These are phyloP conservation scores for Chrysodeixis includens DNA, from an alignment of 2,888 invertebrate species.

Conservation along the genomic window DNA sequence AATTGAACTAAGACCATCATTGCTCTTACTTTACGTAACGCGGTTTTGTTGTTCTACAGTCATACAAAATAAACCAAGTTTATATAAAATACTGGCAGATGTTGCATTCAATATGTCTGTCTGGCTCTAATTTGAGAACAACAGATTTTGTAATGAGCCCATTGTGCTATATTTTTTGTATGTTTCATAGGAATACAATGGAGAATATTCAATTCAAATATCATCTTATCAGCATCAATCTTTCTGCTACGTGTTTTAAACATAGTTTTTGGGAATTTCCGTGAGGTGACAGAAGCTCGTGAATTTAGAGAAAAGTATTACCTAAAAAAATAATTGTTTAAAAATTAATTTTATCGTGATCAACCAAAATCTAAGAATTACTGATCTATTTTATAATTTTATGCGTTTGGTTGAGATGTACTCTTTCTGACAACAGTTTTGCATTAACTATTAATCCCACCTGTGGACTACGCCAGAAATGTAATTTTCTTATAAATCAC, in stretches of 20 bases:
- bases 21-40: neutral
- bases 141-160: constrained; percentile 2
- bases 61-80: neutral
- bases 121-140: constrained; percentile 1
- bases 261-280: neutral
- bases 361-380: no score
- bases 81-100: neutral
- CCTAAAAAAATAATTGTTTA: neutral
- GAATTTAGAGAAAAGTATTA: neutral
- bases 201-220: neutral
- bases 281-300: neutral
- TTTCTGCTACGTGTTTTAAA: no score
- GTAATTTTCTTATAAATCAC: no score
- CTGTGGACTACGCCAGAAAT: no score
- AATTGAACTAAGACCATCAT: neutral
- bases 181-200: neutral
- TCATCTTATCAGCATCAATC: constrained; percentile 4
- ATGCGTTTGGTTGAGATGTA: no score
- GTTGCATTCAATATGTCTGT: neutral
- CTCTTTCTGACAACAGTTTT: no score
- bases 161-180: neutral
- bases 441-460: no score
- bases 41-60: neutral
- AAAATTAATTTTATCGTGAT: no score
- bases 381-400: no score